phyloP scores from a whole-genome alignment of 2,113 vertebrate species.

The Ramphastos sulfuratus region DNA sequence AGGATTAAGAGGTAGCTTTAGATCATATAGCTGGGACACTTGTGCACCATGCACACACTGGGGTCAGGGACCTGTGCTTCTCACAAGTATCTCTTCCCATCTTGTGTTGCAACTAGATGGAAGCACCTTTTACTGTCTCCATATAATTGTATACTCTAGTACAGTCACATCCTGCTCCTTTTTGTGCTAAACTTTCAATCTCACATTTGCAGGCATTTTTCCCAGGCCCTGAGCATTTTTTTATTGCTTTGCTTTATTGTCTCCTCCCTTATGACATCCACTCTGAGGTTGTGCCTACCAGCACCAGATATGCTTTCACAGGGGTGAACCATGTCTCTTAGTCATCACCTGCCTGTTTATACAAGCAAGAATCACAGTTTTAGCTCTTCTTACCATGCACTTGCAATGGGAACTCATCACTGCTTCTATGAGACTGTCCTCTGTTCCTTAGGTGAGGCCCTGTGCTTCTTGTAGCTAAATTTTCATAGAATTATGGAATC shows the following conservation, averaged over 20 bases:
- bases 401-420: neutral
- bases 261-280: neutral
- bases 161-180: neutral
- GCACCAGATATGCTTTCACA: neutral
- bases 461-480: neutral
- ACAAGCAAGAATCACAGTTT: neutral
- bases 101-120: neutral
- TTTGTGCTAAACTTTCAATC: neutral
- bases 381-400: neutral
- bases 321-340: neutral
- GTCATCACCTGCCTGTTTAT: neutral
- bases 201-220: neutral
- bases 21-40: neutral
- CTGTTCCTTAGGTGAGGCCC: neutral
- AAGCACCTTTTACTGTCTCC: neutral
- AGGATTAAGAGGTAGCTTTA: neutral
- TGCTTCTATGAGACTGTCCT: neutral
- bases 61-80: neutral
- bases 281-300: neutral
- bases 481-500: neutral
- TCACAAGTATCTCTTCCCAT: neutral
- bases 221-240: neutral
- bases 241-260: neutral
- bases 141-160: neutral
- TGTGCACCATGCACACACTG: rapidly evolving